phyloP scores from a whole-genome alignment of 2,888 invertebrate genomes.

The Idaea dimidiata region DNA sequence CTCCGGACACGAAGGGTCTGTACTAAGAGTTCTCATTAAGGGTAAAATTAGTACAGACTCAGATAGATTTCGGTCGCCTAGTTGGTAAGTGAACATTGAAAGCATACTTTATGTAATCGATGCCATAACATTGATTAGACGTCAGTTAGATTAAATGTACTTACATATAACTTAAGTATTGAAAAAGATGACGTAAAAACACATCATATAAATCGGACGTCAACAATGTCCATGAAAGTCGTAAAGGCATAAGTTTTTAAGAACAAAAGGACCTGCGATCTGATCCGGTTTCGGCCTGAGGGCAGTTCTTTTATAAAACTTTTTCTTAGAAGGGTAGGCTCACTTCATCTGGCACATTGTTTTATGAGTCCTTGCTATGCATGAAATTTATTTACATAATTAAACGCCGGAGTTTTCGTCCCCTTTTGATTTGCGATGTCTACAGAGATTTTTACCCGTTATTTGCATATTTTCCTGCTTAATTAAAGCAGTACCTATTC shows the following conservation, averaged over 20 bases:
- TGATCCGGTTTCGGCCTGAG: constrained; percentile 52
- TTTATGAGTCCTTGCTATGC: constrained; percentile 69
- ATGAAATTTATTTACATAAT: constrained; percentile 79
- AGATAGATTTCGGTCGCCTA: constrained; percentile 48
- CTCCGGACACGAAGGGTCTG: constrained; percentile 60
- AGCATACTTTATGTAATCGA: constrained; percentile 41
- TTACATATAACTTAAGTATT: constrained; percentile 7
- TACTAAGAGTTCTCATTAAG: constrained; percentile 62
- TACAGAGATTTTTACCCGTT: constrained; percentile 60
- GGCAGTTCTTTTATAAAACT: constrained; percentile 66
- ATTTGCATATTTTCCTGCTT: constrained; percentile 70
- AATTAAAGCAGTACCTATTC: constrained; percentile 41
- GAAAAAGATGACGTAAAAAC: neutral
- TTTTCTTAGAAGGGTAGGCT: constrained; percentile 57
- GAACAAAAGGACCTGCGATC: constrained; percentile 43
- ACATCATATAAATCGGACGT: constrained; percentile 10
- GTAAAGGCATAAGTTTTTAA: constrained; percentile 32
- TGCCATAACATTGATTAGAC: constrained; percentile 30
- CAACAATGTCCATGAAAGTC: constrained; percentile 20
- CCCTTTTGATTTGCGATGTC: constrained; percentile 73
- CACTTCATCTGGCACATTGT: constrained; percentile 70
- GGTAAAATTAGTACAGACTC: constrained; percentile 59
- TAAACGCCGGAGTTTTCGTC: constrained; percentile 64
- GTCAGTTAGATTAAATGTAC: constrained; percentile 4
- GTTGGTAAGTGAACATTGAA: constrained; percentile 55